A percentile compares a stretch with the other conserved stretches of the same genome.
Evolutionary conservation across 1,140 invertebrate species (phyloP).

Genomic region (Euura saliciscinereae): DNA sequence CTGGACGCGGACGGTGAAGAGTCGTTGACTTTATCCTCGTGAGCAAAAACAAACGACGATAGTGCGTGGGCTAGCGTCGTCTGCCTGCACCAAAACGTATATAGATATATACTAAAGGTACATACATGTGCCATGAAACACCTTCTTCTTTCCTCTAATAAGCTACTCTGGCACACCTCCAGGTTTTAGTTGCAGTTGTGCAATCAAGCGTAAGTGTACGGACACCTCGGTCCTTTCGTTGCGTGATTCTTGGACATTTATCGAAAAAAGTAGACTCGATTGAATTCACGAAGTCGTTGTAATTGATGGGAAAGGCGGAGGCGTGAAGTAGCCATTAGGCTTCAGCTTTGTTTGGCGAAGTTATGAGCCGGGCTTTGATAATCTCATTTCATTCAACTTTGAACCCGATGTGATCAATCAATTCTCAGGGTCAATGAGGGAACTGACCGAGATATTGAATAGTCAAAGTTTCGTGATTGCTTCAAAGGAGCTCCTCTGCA

Average conservation of each 20-base stretch:
- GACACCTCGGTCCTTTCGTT: neutral
- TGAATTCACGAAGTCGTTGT: neutral
- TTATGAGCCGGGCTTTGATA: neutral
- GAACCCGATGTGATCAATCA: neutral
- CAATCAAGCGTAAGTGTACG: neutral
- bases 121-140: neutral
- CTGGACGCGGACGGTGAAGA: neutral
- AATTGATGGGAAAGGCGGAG: neutral
- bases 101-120: neutral
- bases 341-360: neutral
- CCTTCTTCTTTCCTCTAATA: neutral
- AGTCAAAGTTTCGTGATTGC: too few relatives aligned
- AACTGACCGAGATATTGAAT: too few relatives aligned
- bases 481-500: too few relatives aligned
- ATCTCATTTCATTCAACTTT: neutral
- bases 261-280: neutral
- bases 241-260: neutral
- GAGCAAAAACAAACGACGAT: neutral
- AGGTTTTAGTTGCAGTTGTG: neutral
- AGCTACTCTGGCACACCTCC: neutral
- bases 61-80: neutral
- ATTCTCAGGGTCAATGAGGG: too few relatives aligned
- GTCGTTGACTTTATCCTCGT: conserved; percentile 4
- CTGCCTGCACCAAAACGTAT: neutral
- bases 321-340: neutral